Conservation (phyloP, 2,888 invertebrate species). For the Pollenia amentaria region DNA sequence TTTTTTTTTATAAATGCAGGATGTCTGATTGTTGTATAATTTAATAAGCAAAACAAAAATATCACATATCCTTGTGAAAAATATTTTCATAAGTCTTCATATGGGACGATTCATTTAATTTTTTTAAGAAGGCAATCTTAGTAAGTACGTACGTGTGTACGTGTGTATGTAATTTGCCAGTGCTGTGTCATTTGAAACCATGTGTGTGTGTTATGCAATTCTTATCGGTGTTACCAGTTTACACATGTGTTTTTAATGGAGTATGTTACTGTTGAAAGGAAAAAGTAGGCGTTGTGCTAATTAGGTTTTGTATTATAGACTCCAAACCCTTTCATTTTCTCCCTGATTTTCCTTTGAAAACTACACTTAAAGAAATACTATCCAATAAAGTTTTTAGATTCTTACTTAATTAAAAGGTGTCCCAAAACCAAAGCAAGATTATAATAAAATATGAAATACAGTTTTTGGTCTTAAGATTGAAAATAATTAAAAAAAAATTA, state of each 20-base stretch:
- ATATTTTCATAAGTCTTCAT: conserved; percentile 13
- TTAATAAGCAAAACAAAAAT: conserved; percentile 59
- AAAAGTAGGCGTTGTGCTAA: conserved; percentile 70
- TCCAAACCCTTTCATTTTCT: conserved; percentile 46
- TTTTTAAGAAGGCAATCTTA: conserved; percentile 5
- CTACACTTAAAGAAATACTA: conserved; percentile 32
- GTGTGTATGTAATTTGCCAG: conserved; percentile 19
- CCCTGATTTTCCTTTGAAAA: not conserved
- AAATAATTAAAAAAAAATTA: too few relatives aligned
- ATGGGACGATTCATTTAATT: not conserved
- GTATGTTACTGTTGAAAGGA: not conserved
- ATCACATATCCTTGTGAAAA: conserved; percentile 59
- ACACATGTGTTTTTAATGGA: conserved; percentile 6
- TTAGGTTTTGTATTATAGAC: conserved; percentile 55
- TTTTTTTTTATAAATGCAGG: conserved; percentile 63
- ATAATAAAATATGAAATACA: not conserved
- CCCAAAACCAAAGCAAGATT: too few relatives aligned
- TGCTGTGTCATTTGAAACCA: conserved; percentile 56
- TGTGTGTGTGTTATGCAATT: conserved; percentile 44
- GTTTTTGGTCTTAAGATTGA: not conserved
- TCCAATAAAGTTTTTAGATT: not conserved
- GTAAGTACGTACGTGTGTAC: not conserved
- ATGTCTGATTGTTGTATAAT: conserved; percentile 69
- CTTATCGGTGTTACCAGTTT: not conserved
- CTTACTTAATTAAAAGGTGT: too few relatives aligned